Evolutionary conservation across 2,797 vertebrate genomes (phyloP).

Genomic region (Bradypus variegatus): DNA sequence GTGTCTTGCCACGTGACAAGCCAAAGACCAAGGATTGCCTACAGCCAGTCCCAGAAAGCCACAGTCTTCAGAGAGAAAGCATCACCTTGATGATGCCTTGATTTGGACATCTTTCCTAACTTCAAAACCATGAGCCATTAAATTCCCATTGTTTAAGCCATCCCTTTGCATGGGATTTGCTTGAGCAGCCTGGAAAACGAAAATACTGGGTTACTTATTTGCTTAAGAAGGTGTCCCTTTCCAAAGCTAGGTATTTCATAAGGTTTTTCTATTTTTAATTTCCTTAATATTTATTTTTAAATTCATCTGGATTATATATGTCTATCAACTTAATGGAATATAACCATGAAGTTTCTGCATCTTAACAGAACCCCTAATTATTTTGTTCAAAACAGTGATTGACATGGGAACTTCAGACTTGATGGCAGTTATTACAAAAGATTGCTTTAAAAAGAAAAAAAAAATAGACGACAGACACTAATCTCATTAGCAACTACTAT

Average conservation of each 20-base stretch:
- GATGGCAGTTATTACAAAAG: not conserved
- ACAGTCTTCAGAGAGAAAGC: too few relatives aligned
- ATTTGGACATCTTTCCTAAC: too few relatives aligned
- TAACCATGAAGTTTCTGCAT: not conserved
- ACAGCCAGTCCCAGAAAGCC: too few relatives aligned
- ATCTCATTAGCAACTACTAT: conserved; percentile 31
- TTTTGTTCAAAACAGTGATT: not conserved
- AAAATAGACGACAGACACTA: not conserved
- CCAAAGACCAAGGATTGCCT: too few relatives aligned
- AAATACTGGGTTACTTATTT: too few relatives aligned
- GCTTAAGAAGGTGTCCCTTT: not conserved
- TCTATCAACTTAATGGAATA: not conserved
- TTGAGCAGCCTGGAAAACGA: too few relatives aligned
- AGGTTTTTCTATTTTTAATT: not conserved
- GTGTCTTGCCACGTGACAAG: too few relatives aligned
- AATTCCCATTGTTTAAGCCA: too few relatives aligned
- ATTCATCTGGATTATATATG: not conserved
- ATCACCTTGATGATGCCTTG: too few relatives aligned
- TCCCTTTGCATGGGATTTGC: too few relatives aligned
- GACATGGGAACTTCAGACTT: not conserved
- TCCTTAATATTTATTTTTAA: conserved; percentile 6
- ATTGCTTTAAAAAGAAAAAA: conserved; percentile 18
- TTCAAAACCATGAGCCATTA: too few relatives aligned
- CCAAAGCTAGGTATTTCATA: not conserved
- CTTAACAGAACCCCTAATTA: conserved; percentile 6